These are phyloP conservation scores for Cheumatopsyche charites DNA, from an alignment of 1,140 invertebrate genomes.

Conservation along the genomic window DNA sequence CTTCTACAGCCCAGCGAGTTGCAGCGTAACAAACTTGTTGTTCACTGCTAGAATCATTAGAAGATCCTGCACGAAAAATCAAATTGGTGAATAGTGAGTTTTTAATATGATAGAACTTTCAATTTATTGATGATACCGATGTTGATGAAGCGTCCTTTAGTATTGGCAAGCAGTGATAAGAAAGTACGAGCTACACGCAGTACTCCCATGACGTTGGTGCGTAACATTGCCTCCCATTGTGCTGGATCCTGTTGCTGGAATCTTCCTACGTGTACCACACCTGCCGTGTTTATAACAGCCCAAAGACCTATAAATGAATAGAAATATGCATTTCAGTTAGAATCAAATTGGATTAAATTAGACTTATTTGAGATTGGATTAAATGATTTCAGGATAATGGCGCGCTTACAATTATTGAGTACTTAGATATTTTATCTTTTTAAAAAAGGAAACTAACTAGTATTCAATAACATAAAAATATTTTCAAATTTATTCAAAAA, in stretches of 20 bases:
- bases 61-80: slow-evolving; percentile 42
- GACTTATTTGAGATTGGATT: too few relatives aligned
- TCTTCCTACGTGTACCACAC: slow-evolving; percentile 70
- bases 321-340: too few relatives aligned
- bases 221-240: slow-evolving; percentile 78
- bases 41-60: slow-evolving; percentile 51
- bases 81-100: slow-evolving; percentile 44
- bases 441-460: too few relatives aligned
- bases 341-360: too few relatives aligned
- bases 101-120: background rate
- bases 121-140: slow-evolving; percentile 57
- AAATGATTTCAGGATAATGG: too few relatives aligned
- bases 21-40: slow-evolving; percentile 72
- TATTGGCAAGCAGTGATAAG: slow-evolving; percentile 66
- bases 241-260: slow-evolving; percentile 73
- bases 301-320: slow-evolving; percentile 67
- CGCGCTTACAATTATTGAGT: too few relatives aligned
- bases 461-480: too few relatives aligned
- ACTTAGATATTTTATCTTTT: too few relatives aligned
- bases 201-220: slow-evolving; percentile 77
- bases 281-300: slow-evolving; percentile 82
- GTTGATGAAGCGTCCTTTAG: slow-evolving; percentile 67
- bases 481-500: too few relatives aligned
- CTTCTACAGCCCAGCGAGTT: slow-evolving; percentile 73
- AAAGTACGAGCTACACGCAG: slow-evolving; percentile 76